phyloP scores from a whole-genome alignment of 2,797 vertebrate genomes.

The Chaunax sp. region DNA sequence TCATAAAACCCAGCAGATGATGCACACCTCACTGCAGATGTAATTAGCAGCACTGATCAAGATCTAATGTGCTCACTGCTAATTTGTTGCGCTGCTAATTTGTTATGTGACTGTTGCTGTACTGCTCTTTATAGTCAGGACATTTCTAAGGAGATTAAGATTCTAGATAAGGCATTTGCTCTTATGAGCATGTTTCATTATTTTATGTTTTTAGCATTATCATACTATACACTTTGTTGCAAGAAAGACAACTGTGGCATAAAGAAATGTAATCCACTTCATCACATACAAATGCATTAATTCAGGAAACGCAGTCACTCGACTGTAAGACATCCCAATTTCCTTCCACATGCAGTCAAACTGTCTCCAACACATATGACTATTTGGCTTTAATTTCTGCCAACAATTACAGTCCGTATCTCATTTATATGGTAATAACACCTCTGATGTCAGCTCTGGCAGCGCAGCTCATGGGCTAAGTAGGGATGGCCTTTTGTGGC shows the following conservation, averaged over 20 bases:
- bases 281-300: constrained; percentile 12
- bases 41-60: constrained; percentile 72
- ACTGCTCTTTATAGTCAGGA: constrained; percentile 53
- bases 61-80: constrained; percentile 56
- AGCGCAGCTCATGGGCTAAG: constrained; percentile 60
- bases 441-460: constrained; percentile 63
- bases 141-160: constrained; percentile 46
- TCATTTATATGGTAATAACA: constrained; percentile 87
- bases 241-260: too few species aligned
- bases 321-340: constrained; percentile 45
- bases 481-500: constrained; percentile 63
- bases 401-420: constrained; percentile 80
- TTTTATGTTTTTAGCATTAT: constrained; percentile 4
- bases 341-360: constrained; percentile 55
- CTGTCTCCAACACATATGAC: constrained; percentile 58
- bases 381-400: constrained; percentile 76
- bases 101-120: constrained; percentile 46
- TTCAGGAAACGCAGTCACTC: constrained; percentile 21
- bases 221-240: too few species aligned
- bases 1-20: constrained; percentile 61
- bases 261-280: not conserved
- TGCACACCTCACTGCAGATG: constrained; percentile 59
- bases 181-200: constrained; percentile 1
- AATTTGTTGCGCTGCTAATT: constrained; percentile 33
- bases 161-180: constrained; percentile 40